A percentile compares a stretch with the other conserved stretches of the same genome.
phyloP scores from a whole-genome alignment of 2,888 invertebrate species.

The Anthrax anthrax region DNA sequence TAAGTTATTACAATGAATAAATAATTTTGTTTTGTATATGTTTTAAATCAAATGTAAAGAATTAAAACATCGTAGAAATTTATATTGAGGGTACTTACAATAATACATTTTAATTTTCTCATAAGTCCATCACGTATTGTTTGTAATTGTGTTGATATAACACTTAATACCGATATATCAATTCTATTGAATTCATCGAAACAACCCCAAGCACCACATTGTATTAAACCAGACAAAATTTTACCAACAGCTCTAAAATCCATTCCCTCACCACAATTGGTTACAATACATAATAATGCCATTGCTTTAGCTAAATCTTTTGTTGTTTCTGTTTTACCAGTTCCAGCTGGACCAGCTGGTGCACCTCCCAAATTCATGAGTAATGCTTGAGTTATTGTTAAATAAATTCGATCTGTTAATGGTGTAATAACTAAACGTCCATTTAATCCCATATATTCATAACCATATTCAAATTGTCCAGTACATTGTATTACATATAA shows the following conservation, averaged over 20 bases:
- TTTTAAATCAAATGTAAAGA: too few species aligned
- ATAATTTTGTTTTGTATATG: too few species aligned
- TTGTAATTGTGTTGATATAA: slow-evolving; percentile 83
- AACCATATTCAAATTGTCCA: slow-evolving; percentile 76
- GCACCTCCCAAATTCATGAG: slow-evolving; percentile 86
- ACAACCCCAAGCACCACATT: slow-evolving; percentile 82
- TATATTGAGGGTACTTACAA: slow-evolving; percentile 49
- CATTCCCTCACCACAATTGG: slow-evolving; percentile 90
- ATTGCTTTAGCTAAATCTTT: slow-evolving; percentile 87
- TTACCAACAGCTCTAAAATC: slow-evolving; percentile 71
- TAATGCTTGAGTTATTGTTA: slow-evolving; percentile 84
- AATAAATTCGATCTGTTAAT: slow-evolving; percentile 79
- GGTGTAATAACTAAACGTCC: slow-evolving; percentile 85
- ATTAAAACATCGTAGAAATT: too few species aligned
- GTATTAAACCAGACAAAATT: slow-evolving; percentile 44
- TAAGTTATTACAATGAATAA: too few species aligned
- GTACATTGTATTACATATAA: slow-evolving; percentile 73
- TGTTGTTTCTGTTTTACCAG: slow-evolving; percentile 72
- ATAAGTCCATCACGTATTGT: slow-evolving; percentile 74
- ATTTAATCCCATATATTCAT: slow-evolving; percentile 90
- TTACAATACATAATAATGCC: slow-evolving; percentile 67
- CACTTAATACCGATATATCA: slow-evolving; percentile 81
- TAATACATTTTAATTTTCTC: slow-evolving; percentile 57
- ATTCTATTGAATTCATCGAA: slow-evolving; percentile 93
- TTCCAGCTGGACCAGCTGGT: slow-evolving; percentile 54